phyloP scores from a whole-genome alignment of 2,888 invertebrate species.

The Eutolmus rufibarbis region DNA sequence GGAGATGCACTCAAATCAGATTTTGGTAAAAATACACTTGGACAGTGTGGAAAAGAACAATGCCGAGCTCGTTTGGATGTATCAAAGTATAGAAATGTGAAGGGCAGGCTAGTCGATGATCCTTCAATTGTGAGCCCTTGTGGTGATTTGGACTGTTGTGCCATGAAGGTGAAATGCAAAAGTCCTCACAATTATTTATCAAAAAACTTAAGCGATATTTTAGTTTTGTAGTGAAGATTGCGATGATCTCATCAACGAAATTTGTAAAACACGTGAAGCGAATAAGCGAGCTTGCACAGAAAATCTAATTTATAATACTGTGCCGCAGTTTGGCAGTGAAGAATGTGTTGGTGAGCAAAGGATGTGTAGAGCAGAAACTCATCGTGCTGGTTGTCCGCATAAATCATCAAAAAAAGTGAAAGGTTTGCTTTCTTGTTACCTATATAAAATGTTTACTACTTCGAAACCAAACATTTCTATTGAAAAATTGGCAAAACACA shows the following conservation, averaged over 20 bases:
- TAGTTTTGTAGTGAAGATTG: neutral
- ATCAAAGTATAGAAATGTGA: constrained; percentile 23
- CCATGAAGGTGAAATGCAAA: neutral
- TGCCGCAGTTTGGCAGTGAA: neutral
- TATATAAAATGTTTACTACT: neutral
- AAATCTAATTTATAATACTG: neutral
- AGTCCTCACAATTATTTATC: neutral
- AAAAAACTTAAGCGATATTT: neutral
- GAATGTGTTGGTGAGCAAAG: constrained; percentile 20
- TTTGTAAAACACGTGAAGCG: neutral
- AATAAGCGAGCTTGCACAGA: neutral
- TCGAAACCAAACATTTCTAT: neutral
- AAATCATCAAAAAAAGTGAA: constrained; percentile 11
- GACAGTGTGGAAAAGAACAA: neutral
- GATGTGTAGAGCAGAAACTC: constrained; percentile 45
- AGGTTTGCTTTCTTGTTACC: neutral
- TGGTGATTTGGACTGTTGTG: constrained; percentile 13
- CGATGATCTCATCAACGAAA: neutral
- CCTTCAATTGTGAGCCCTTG: constrained; percentile 5
- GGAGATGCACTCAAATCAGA: constrained; percentile 4
- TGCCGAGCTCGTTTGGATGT: constrained; percentile 29
- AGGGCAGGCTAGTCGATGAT: constrained; percentile 37
- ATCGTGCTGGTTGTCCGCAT: constrained; percentile 48
- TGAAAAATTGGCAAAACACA: too few species aligned
- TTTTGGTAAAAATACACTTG: neutral